Percentiles rank a stretch among this genome's conserved stretches.
Evolutionary conservation across 53 echinoderm and acorn worm species (phyloP).

Genomic region (Henricia sp.): DNA sequence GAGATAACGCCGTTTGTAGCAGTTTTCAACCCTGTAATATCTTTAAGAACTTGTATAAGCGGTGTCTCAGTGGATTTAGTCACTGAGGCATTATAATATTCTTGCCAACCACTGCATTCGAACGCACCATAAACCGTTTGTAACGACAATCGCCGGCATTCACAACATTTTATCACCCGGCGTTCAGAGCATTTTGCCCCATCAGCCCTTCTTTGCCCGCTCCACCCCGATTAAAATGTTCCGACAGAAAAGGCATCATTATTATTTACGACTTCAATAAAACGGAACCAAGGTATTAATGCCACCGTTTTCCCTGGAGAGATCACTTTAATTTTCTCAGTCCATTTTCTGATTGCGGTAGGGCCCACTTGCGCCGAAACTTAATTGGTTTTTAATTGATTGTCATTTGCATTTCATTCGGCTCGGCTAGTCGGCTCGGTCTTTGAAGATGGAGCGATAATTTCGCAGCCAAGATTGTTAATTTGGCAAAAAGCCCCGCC

Average conservation of each 20-base stretch:
- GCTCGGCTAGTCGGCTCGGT: conserved; percentile 1
- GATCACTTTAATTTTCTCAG: conserved; percentile 37
- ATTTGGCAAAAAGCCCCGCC: too few relatives aligned
- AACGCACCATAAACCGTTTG: background rate
- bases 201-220: background rate
- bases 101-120: too few relatives aligned
- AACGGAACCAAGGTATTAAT: conserved; percentile 13
- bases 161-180: too few relatives aligned
- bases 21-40: too few relatives aligned
- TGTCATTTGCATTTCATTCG: conserved; percentile 30
- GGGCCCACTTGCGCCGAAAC: conserved; percentile 47
- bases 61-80: too few relatives aligned
- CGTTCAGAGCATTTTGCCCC: conserved; percentile 4
- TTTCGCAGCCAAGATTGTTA: background rate
- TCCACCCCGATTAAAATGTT: conserved; percentile 19
- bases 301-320: background rate
- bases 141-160: too few relatives aligned
- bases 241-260: conserved; percentile 56
- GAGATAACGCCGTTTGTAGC: too few relatives aligned
- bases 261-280: conserved; percentile 61
- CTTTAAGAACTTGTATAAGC: too few relatives aligned
- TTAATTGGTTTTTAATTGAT: conserved; percentile 64
- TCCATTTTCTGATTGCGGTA: conserved; percentile 50
- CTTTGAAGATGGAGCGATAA: background rate
- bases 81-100: too few relatives aligned